Evolutionary conservation across 2,113 vertebrate species (phyloP).

Genomic region (Brevimyrus niger): DNA sequence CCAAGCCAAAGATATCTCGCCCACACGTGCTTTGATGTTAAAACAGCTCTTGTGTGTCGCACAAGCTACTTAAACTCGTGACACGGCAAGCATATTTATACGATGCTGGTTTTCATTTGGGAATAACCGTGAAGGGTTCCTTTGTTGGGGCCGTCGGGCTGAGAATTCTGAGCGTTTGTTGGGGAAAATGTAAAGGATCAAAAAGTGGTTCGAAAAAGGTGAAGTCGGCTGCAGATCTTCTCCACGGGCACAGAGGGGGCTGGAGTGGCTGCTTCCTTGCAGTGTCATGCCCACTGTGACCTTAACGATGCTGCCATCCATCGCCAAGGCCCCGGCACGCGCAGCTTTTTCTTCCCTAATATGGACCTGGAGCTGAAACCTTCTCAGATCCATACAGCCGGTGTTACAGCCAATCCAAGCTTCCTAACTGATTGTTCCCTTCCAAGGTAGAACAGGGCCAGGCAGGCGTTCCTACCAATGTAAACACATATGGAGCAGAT

Average conservation of each 20-base stretch:
- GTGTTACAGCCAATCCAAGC: neutral
- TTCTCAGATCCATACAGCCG: neutral
- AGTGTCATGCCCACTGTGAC: neutral
- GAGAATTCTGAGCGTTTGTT: neutral
- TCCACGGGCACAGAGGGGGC: neutral
- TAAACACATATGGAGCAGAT: conserved; percentile 56
- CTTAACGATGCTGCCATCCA: neutral
- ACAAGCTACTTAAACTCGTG: neutral
- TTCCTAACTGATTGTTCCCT: conserved; percentile 37
- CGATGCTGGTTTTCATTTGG: neutral
- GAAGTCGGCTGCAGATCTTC: neutral
- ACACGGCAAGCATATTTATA: neutral
- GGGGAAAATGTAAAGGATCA: neutral
- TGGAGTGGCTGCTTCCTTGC: neutral
- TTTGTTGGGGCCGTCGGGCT: conserved; percentile 4
- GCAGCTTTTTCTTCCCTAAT: conserved; percentile 28
- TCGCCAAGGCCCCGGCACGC: conserved; percentile 24
- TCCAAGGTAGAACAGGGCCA: conserved; percentile 42
- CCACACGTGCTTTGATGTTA: neutral
- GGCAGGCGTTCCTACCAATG: conserved; percentile 30
- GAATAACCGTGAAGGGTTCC: neutral
- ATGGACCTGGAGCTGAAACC: conserved; percentile 27
- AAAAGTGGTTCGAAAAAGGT: neutral
- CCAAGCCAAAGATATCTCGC: neutral
- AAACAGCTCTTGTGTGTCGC: neutral